phyloP scores from a whole-genome alignment of 2,888 invertebrate species.

The Andrena fulva region DNA sequence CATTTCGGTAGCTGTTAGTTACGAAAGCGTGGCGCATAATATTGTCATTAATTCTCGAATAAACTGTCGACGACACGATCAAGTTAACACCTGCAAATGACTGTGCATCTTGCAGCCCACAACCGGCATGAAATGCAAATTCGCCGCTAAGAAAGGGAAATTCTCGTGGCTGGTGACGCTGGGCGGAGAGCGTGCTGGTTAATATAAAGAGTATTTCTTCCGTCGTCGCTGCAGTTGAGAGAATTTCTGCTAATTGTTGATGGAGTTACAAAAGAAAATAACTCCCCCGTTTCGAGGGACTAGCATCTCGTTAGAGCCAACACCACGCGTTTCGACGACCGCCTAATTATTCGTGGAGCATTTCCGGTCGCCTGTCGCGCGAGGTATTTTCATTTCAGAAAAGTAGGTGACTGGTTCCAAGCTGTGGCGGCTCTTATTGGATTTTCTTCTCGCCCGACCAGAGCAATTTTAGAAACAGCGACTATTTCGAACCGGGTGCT shows the following conservation, averaged over 20 bases:
- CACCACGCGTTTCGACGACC: conserved; percentile 1
- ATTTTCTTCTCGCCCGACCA: conserved; percentile 22
- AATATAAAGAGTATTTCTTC: too few species aligned
- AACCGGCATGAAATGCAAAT: conserved; percentile 3
- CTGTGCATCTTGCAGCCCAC: neutral
- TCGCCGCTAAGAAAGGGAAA: neutral
- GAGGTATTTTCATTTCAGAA: conserved; percentile 14
- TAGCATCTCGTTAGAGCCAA: conserved; percentile 4
- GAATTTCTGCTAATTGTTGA: neutral
- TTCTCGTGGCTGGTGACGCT: neutral
- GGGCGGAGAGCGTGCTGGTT: too few species aligned
- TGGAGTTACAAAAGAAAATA: conserved; percentile 11
- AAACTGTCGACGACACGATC: neutral
- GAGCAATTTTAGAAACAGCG: conserved; percentile 35
- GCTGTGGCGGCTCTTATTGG: conserved; percentile 19
- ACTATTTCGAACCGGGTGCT: conserved; percentile 37
- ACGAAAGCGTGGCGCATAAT: neutral
- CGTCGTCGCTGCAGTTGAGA: neutral
- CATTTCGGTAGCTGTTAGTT: too few species aligned
- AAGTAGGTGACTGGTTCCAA: conserved; percentile 32
- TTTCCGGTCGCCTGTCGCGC: conserved; percentile 7
- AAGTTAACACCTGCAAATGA: conserved; percentile 8
- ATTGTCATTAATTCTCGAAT: neutral
- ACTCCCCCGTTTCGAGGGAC: conserved; percentile 10
- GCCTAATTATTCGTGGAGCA: conserved; percentile 21